Conservation (phyloP, 2,888 invertebrate genomes). For the Cremastobaeus sp. region DNA sequence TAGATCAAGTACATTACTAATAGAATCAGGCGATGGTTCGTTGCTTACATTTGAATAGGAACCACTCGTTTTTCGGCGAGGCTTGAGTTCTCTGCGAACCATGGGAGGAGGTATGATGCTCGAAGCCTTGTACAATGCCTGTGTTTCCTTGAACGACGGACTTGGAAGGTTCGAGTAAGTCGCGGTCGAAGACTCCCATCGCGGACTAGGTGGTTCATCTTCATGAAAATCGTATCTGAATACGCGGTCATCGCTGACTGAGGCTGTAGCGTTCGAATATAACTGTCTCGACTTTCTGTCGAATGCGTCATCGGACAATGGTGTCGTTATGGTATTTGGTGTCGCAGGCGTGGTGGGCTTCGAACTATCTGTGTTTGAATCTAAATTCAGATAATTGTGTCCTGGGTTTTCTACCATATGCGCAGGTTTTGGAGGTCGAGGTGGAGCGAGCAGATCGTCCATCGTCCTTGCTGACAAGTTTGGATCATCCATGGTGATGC, state of each 20-base stretch:
- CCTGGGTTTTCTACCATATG: constrained; percentile 79
- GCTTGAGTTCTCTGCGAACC: constrained; percentile 82
- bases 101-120: constrained; percentile 80
- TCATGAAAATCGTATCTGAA: constrained; percentile 81
- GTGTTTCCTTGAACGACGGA: constrained; percentile 74
- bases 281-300: constrained; percentile 80
- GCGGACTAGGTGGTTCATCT: constrained; percentile 72
- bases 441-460: constrained; percentile 81
- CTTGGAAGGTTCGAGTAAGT: constrained; percentile 82
- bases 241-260: constrained; percentile 79
- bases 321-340: constrained; percentile 68
- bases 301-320: constrained; percentile 81
- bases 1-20: constrained; percentile 65
- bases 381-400: constrained; percentile 79
- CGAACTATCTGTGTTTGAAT: constrained; percentile 75
- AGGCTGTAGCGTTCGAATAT: constrained; percentile 83
- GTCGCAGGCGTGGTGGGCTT: constrained; percentile 76
- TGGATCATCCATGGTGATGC: constrained; percentile 70
- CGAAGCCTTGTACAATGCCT: constrained; percentile 74
- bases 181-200: constrained; percentile 80
- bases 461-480: constrained; percentile 57
- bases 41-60: constrained; percentile 75
- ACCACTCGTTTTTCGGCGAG: constrained; percentile 78
- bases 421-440: constrained; percentile 86
- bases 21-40: constrained; percentile 77